Percentiles rank a stretch among this genome's conserved stretches.
These are phyloP conservation scores for Pocillopora damicornis DNA, from an alignment of 64 coral and sea anemone genomes.

Conservation along the genomic window DNA sequence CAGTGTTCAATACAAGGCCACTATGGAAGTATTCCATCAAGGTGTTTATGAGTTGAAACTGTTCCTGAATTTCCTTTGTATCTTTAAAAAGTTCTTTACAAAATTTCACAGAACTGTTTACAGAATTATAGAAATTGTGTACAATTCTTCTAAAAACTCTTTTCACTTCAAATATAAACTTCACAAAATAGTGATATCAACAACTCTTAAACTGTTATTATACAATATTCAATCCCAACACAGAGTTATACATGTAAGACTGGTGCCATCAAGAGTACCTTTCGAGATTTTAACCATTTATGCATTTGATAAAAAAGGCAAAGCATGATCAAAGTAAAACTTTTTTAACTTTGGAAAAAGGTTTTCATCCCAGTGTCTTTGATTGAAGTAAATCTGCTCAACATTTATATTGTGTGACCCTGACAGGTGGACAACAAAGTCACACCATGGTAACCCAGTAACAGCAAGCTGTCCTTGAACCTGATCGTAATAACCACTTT, in stretches of 20 bases:
- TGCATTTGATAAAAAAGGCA: not conserved
- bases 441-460: too few relatives aligned
- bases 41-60: not conserved
- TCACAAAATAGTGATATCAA: not conserved
- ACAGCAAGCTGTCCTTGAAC: too few relatives aligned
- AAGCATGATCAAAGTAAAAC: not conserved
- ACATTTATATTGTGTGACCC: constrained; percentile 18
- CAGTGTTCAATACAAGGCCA: constrained; percentile 1
- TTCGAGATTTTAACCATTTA: not conserved
- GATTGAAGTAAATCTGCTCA: constrained; percentile 12
- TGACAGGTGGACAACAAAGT: too few relatives aligned
- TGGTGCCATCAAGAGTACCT: not conserved
- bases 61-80: not conserved
- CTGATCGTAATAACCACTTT: too few relatives aligned
- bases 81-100: too few relatives aligned
- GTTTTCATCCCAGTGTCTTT: not conserved
- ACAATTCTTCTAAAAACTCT: not conserved
- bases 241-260: not conserved
- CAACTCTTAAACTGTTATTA: not conserved
- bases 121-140: too few relatives aligned
- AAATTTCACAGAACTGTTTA: too few relatives aligned
- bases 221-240: not conserved
- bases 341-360: constrained; percentile 3
- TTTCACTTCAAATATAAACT: not conserved
- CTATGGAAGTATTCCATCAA: not conserved